Conservation (phyloP, 1,140 invertebrate species). For the Mizuhopecten yessoensis region DNA sequence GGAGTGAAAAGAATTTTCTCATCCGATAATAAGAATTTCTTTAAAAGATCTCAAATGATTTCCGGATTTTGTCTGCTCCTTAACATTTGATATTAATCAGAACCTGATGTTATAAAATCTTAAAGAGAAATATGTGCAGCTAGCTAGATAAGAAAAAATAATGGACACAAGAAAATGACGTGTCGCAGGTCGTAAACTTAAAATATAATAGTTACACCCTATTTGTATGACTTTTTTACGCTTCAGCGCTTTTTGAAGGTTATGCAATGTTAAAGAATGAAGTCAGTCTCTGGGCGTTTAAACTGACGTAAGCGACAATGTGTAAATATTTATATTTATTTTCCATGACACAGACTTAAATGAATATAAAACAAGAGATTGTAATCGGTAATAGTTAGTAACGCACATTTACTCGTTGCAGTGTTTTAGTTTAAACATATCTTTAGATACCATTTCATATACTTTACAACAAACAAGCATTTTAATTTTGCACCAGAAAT, state of each 20-base stretch:
- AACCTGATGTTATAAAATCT: neutral
- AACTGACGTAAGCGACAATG: no score
- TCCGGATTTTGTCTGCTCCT: neutral
- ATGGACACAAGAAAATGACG: neutral
- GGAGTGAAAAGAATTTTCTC: neutral
- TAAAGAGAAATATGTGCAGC: neutral
- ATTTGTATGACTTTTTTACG: neutral
- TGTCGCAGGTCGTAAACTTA: neutral
- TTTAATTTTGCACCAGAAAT: no score
- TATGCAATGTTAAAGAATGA: neutral
- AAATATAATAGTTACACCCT: neutral
- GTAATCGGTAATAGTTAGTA: no score
- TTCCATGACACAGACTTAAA: no score
- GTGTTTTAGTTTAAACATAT: no score
- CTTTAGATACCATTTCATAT: no score
- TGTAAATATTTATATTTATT: no score
- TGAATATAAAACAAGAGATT: no score
- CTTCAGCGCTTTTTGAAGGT: neutral
- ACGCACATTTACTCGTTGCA: no score
- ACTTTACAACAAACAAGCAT: no score
- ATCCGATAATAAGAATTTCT: neutral
- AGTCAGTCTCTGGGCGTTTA: neutral
- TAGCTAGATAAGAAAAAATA: neutral
- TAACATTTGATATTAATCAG: neutral
- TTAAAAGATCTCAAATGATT: neutral